Evolutionary conservation across 2,113 vertebrate genomes (phyloP).

Genomic region (Oryzias melastigma): DNA sequence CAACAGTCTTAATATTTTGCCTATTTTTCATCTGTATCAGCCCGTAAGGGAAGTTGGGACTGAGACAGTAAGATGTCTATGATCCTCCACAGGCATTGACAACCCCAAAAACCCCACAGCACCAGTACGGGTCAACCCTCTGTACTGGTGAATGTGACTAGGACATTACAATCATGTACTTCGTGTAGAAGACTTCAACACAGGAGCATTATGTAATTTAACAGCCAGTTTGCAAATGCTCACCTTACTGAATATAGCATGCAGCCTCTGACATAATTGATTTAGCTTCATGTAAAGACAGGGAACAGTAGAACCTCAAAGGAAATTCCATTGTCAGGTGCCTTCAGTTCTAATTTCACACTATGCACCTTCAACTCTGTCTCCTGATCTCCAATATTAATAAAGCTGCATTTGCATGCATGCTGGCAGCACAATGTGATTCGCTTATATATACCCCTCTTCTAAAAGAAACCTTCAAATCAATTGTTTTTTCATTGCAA

Average conservation of each 20-base stretch:
- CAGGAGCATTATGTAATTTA: slow-evolving; percentile 30
- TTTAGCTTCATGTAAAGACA: slow-evolving; percentile 60
- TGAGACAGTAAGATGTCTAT: too few relatives aligned
- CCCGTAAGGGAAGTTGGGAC: too few relatives aligned
- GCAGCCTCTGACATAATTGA: slow-evolving; percentile 65
- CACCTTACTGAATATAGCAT: slow-evolving; percentile 43
- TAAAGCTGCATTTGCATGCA: slow-evolving; percentile 63
- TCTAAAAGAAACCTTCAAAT: slow-evolving; percentile 10
- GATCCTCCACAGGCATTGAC: too few relatives aligned
- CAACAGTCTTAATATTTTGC: too few relatives aligned
- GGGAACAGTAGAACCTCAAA: slow-evolving; percentile 55
- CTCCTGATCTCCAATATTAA: slow-evolving; percentile 55
- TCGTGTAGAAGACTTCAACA: slow-evolving; percentile 66
- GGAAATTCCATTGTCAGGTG: slow-evolving; percentile 60
- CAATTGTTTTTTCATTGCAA: slow-evolving; percentile 16
- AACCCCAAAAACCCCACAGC: too few relatives aligned
- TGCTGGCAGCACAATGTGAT: slow-evolving; percentile 22
- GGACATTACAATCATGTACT: slow-evolving; percentile 21
- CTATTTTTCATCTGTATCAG: too few relatives aligned
- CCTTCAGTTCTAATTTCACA: slow-evolving; percentile 52
- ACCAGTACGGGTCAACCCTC: too few relatives aligned
- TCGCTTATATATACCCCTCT: slow-evolving; percentile 4
- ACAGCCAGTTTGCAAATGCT: slow-evolving; percentile 46
- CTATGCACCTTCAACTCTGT: slow-evolving; percentile 43
- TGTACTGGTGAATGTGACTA: too few relatives aligned